A percentile compares a stretch with the other conserved stretches of the same genome.
Conservation (phyloP, 2,797 vertebrate species). For the Alosa sapidissima region DNA sequence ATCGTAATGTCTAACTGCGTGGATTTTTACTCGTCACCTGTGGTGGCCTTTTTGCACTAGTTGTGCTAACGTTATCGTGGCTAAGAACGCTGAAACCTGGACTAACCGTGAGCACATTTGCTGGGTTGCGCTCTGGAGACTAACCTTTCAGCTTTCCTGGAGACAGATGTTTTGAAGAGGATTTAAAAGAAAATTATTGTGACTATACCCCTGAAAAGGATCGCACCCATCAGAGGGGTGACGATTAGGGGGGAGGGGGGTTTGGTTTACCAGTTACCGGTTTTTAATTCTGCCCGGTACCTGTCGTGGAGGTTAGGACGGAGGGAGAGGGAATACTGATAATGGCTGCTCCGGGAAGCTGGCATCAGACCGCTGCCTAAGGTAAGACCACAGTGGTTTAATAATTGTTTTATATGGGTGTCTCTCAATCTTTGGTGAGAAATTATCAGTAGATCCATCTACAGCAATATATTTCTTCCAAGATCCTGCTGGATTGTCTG, state of each 20-base stretch:
- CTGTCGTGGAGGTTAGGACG: constrained; percentile 67
- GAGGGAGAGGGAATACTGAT: constrained; percentile 71
- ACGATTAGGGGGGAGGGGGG: constrained; percentile 68
- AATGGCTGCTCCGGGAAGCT: constrained; percentile 80
- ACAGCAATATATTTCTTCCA: constrained; percentile 22
- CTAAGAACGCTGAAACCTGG: constrained; percentile 39
- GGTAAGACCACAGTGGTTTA: constrained; percentile 65
- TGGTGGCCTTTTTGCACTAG: constrained; percentile 14
- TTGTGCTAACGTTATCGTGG: constrained; percentile 36
- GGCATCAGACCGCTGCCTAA: constrained; percentile 78
- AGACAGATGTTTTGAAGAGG: constrained; percentile 41
- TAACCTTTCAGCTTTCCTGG: constrained; percentile 29
- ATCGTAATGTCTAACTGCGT: constrained; percentile 28
- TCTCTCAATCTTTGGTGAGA: neutral
- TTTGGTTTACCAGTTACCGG: constrained; percentile 62
- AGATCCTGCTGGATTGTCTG: neutral
- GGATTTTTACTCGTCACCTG: constrained; percentile 20
- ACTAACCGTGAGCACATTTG: constrained; percentile 35
- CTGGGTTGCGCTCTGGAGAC: constrained; percentile 39
- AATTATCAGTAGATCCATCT: constrained; percentile 24
- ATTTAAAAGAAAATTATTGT: constrained; percentile 38
- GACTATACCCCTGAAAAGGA: constrained; percentile 44
- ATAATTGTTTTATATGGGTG: neutral
- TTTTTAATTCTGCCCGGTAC: constrained; percentile 54
- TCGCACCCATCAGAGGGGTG: constrained; percentile 63